Evolutionary conservation across 2,797 vertebrate species (phyloP).

Genomic region (Propithecus perrieri): DNA sequence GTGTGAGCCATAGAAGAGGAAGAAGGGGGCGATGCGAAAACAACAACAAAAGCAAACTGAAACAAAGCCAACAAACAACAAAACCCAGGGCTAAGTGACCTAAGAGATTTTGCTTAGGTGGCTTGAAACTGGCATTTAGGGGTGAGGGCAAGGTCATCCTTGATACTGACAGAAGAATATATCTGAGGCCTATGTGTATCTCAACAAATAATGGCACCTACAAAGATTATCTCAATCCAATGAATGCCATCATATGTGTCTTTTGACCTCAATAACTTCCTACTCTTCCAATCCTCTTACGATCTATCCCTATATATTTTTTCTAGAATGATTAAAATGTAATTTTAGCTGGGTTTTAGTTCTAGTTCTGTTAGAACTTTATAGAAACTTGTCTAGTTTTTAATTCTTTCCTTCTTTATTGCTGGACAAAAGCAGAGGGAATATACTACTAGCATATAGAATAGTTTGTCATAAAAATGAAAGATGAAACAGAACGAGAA

Average conservation of each 20-base stretch:
- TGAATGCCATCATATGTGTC: neutral
- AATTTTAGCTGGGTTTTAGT: constrained; percentile 24
- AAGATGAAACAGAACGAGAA: constrained; percentile 37
- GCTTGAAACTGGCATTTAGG: neutral
- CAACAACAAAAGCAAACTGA: neutral
- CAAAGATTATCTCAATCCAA: neutral
- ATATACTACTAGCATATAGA: constrained; percentile 16
- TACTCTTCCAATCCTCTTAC: neutral
- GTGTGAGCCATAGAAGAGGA: neutral
- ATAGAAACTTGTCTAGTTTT: constrained; percentile 24
- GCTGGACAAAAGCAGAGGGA: constrained; percentile 43
- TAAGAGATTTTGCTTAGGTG: neutral
- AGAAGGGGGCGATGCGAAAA: neutral
- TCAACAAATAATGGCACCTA: neutral
- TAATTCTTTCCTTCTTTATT: constrained; percentile 46
- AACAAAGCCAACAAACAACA: neutral
- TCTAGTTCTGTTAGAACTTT: constrained; percentile 18
- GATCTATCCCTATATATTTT: neutral
- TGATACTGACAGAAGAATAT: neutral
- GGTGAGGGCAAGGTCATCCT: neutral
- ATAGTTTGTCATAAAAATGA: constrained; percentile 64
- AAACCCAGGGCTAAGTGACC: neutral
- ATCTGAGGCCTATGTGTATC: neutral
- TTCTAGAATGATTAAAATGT: constrained; percentile 1
- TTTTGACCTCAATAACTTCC: constrained; percentile 10